Conservation (phyloP, 2,797 vertebrate genomes). For the Buphagus erythrorhynchus region DNA sequence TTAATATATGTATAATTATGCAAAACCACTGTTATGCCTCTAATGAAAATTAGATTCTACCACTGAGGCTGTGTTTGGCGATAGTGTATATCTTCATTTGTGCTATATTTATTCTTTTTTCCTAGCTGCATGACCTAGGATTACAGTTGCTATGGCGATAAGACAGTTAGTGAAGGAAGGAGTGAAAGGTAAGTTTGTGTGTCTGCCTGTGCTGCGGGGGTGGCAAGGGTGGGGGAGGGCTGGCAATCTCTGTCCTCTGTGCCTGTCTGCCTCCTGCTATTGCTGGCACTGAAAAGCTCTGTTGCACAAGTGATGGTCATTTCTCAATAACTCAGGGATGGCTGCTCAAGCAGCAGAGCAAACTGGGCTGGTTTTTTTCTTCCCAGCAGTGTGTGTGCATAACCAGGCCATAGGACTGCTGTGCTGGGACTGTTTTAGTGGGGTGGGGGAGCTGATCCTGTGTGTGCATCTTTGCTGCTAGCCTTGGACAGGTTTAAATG, state of each 20-base stretch:
- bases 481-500: background rate
- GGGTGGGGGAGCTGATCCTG: accelerated
- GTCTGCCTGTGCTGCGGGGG: background rate
- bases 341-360: background rate
- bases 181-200: conserved; percentile 52
- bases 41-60: conserved; percentile 71
- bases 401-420: background rate
- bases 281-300: background rate
- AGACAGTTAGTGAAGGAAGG: conserved; percentile 37
- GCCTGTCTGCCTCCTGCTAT: background rate
- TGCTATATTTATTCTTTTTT: background rate
- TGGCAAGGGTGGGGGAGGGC: too few species aligned
- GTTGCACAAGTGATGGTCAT: background rate
- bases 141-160: conserved; percentile 76
- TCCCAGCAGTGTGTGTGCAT: accelerated
- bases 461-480: accelerated
- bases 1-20: conserved; percentile 73
- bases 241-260: background rate
- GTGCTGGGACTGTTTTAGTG: background rate
- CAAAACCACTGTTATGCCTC: conserved; percentile 58
- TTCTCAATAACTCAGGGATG: background rate
- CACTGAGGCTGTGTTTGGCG: conserved; percentile 21
- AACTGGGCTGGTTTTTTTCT: accelerated
- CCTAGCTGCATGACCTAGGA: conserved; percentile 62
- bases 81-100: conserved; percentile 55